These are phyloP conservation scores for Poecilia gillii DNA, from an alignment of 2,797 vertebrate species.

Conservation along the genomic window DNA sequence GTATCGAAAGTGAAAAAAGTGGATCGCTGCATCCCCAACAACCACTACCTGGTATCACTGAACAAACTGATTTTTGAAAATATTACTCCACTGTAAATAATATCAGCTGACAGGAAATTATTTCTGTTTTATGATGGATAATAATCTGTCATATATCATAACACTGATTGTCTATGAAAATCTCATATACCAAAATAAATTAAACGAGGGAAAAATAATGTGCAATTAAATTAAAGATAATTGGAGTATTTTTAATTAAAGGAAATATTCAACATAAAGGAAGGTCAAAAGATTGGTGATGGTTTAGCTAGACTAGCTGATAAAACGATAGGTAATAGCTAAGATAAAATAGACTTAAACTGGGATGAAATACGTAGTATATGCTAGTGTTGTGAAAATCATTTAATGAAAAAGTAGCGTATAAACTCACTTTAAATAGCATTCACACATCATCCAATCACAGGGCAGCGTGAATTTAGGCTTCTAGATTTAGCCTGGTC, in stretches of 20 bases:
- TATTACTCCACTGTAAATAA: background rate
- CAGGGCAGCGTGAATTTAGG: background rate
- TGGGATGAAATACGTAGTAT: too few species aligned
- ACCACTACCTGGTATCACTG: background rate
- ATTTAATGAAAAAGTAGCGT: too few species aligned
- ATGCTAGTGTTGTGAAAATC: too few species aligned
- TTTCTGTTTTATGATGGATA: background rate
- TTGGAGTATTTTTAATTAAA: too few species aligned
- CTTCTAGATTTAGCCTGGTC: background rate
- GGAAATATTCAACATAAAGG: too few species aligned
- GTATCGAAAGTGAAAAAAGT: too few species aligned
- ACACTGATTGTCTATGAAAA: background rate
- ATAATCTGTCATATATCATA: background rate
- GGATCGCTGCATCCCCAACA: too few species aligned
- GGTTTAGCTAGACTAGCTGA: too few species aligned
- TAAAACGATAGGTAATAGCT: too few species aligned
- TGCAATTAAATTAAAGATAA: background rate
- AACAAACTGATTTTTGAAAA: too few species aligned
- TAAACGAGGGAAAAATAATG: background rate
- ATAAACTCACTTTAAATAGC: background rate
- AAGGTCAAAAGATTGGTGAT: too few species aligned
- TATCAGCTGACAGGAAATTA: background rate
- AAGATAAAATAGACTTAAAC: too few species aligned
- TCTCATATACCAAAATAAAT: background rate
- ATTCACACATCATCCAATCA: background rate